Evolutionary conservation across 2,888 invertebrate genomes (phyloP), one percentile per base, ranked within the genome.

Genomic region (Noctua comes): DNA sequence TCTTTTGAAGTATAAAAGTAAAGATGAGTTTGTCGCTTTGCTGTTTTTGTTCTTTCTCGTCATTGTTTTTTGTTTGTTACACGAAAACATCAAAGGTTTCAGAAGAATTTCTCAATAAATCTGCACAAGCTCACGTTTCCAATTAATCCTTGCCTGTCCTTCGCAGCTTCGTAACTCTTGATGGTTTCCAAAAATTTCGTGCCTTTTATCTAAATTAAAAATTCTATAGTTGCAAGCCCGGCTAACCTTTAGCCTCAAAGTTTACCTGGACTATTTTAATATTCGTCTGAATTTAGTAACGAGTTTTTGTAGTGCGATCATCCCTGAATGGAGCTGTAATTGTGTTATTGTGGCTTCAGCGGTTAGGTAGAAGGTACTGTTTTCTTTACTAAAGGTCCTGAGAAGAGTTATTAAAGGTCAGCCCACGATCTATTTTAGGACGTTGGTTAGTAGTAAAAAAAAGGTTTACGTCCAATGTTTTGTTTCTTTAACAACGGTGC

Each of bases 131-230:
- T 78, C 87, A 85, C 86, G 83, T 87, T 88, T 89, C 84, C 88
- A 89, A 90, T 90, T 87, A 88, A 88, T 86, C 84, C 83, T 82
- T 80, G 79, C 79, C 70, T 80, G 70, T 82, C 57, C 43, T 76
- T 71, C 54, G 77, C 77, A 79, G 80, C 79, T 77, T 74, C 68
- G 82, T 66, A 81, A 78, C 66, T 71, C 75, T 86, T 85, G 43
- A 72, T 64, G 76, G 77, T 84, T 78, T 82, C 83, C 77, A 79
- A 83, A 88, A 85, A 82, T 27, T 69, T 84, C 71, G 72, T 73
- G 77, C 86, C 89, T 90, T 91, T 91, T 89, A 91, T 86, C 86
- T 82, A 87, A 87, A 91, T 91, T 91, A 91, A 91, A 90, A 89
- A 88, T 83, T 89, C 87, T 87, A 76, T 71, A 68, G 79, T 66